Evolutionary conservation across 2,113 vertebrate genomes (phyloP).

Genomic region (Gopherus flavomarginatus): DNA sequence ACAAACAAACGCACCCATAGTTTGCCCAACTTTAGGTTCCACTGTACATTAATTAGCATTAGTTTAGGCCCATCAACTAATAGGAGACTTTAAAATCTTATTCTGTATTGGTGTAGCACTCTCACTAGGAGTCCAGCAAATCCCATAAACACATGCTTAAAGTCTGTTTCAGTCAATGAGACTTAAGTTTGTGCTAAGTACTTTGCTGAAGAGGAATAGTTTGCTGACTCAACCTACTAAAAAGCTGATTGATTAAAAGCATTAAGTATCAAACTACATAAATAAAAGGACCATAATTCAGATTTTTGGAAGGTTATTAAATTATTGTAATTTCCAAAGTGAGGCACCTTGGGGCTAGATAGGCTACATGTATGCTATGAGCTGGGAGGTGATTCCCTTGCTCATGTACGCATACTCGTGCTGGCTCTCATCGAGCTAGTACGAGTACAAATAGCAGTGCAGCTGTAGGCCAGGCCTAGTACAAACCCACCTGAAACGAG

Average conservation of each 20-base stretch:
- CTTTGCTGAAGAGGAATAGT: neutral
- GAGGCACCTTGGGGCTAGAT: neutral
- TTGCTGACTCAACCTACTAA: neutral
- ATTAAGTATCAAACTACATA: neutral
- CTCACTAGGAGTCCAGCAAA: no score
- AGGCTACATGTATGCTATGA: neutral
- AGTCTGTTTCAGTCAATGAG: neutral
- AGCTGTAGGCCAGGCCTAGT: neutral
- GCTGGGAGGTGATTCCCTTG: no score
- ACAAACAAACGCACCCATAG: no score
- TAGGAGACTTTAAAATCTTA: no score
- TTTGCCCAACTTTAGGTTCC: neutral
- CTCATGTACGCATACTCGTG: no score
- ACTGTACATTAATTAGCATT: no score
- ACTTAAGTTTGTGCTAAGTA: neutral
- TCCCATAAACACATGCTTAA: neutral
- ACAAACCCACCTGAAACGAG: neutral
- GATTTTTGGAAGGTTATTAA: neutral
- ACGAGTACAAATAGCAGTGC: neutral
- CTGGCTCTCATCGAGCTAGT: neutral
- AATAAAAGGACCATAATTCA: neutral
- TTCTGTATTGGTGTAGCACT: no score
- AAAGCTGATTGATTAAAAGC: neutral
- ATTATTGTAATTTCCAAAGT: neutral
- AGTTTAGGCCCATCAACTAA: no score